Evolutionary conservation across 2,113 vertebrate species (phyloP).

Genomic region (Chloebia gouldiae): DNA sequence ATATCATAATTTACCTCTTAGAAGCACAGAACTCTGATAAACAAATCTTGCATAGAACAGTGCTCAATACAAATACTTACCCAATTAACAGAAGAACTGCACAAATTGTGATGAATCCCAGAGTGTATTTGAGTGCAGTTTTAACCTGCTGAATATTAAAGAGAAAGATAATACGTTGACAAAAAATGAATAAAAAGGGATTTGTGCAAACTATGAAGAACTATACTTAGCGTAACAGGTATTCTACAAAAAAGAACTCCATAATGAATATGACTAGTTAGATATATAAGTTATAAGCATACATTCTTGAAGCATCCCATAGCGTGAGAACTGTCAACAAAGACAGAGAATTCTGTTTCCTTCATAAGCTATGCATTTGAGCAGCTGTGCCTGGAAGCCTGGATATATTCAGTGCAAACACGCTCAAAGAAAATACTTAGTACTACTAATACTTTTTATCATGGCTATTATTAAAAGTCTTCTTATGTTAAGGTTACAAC

Average conservation of each 20-base stretch:
- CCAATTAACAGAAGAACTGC: conserved; percentile 91
- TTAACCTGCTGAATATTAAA: conserved; percentile 87
- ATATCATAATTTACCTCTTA: neutral
- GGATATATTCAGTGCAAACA: neutral
- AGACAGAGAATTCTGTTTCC: neutral
- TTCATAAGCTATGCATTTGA: neutral
- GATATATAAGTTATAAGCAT: neutral
- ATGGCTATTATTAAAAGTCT: neutral
- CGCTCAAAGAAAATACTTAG: neutral
- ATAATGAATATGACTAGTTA: neutral
- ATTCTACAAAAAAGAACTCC: neutral
- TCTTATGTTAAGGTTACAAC: neutral
- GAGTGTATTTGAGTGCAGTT: conserved; percentile 90
- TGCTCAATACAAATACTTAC: conserved; percentile 77
- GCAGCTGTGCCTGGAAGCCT: neutral
- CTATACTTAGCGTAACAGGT: neutral
- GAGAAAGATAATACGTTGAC: conserved; percentile 21
- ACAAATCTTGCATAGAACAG: neutral
- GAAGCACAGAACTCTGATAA: neutral
- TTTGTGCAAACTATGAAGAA: neutral
- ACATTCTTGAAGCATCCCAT: neutral
- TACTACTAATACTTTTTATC: neutral
- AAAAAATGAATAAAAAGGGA: neutral
- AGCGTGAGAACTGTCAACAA: neutral
- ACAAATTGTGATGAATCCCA: conserved; percentile 89